Evolutionary conservation across 2,113 vertebrate species (phyloP), one percentile per base, ranked within the genome.

Genomic region (Zapus hudsonius): DNA sequence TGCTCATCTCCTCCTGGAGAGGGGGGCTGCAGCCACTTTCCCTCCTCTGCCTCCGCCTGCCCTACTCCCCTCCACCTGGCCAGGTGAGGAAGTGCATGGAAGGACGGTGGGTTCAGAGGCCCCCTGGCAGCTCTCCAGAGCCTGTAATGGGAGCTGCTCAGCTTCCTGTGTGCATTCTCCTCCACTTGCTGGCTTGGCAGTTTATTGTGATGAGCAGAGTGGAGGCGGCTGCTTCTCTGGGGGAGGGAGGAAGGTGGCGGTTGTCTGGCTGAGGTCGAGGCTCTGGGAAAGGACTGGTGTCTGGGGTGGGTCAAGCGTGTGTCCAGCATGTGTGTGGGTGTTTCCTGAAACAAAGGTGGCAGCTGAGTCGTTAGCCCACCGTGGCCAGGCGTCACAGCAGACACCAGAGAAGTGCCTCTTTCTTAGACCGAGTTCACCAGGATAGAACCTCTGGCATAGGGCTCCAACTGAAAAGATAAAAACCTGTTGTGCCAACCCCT

Each of bases 121-220:
- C 82, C 44, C 44, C 33, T 31, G 23, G 94, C 87, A 17, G 47
- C 76, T 72, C 63, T 76, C 91, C 87, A 87, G 91, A 2, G 12
- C n/a, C 75, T 89, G 86, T 38, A 57, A 36, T 0, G 13, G 72
- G 73, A 84, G 80, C 66, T 19, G 52, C 79, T 52, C 38, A 1
- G 85, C 83, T 73, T 64, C 74, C 86, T 55, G 64, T 0, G 0
- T 9, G 69, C 29, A 12, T 52, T 52, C 52, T 52, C 52, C 0
- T 15, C 64, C 63, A 67, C 42, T 33, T 93, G 96, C 89, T 67
- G 76, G 84, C 64, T 47, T n/a, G 89, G 91, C 38, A 27, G 74
- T 85, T 96, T 90, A 42, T 84, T 42, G 94, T 90, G 91, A 84
- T 42, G 70, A 44, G 36, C 52, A 47, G 90, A 84, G 52, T 2